Base-by-base conservation (phyloP, 2,888 invertebrate species). In the Apotomis turbidana region DNA sequence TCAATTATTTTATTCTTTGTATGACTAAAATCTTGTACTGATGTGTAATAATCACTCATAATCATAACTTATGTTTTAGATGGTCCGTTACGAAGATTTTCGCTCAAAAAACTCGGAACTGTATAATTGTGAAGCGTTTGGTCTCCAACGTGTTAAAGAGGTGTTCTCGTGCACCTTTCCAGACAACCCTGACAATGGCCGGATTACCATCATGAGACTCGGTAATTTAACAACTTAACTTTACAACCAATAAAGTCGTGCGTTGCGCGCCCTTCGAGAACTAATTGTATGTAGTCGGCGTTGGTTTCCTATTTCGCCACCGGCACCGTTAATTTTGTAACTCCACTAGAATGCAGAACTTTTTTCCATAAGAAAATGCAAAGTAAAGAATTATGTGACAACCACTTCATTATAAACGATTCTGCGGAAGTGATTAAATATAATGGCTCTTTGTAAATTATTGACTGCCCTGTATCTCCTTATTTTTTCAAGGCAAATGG, bases 41-140 rank as follows among this genome's bases (percentile, higher is more conserved):
- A 27, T 27, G 27, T 27, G 27, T 27, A 27, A 27, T 27, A 27
- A 27, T 27, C 27, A 27, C 27, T 27, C 2, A 57, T 12, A 0
- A n/a, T 15, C 2, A 57, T 12, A 0, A n/a, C 13, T 63, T 64
- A 27, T n/a, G 8, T 77, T 74, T 3, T 79, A 93, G 93, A 88
- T 93, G 88, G 86, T 90, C 3, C 87, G 93, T 1, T 93, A 93
- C 75, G 92, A 92, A 77, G 85, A 89, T 0, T 93, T 93, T 74
- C 86, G 87, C 0, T 78, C 77, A 0, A 86, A 88, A 61, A 88
- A 91, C 75, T 80, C 84, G 0, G 83, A 88, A 62, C 76, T 93
- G 0, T 93, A 91, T 77, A 79, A 90, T 58, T 92, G 91, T 72
- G 88, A 87, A 3, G 85, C 88, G 0, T 93, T 93, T 66, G 88